These are phyloP conservation scores for Cervus canadensis DNA, from an alignment of 2,113 vertebrate genomes.

Conservation along the genomic window DNA sequence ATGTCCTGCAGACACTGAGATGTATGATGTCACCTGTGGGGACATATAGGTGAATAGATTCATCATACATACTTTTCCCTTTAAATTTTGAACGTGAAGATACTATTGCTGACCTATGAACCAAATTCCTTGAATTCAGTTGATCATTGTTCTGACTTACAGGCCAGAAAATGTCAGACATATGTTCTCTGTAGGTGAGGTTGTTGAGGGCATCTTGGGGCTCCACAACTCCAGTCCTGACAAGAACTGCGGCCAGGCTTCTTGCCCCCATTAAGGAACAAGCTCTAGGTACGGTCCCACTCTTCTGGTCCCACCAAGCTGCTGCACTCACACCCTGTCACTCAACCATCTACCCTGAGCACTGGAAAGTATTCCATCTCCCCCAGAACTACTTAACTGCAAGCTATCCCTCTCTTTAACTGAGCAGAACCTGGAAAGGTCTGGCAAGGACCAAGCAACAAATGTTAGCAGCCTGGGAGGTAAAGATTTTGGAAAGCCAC, in stretches of 20 bases:
- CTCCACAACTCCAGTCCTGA: not conserved
- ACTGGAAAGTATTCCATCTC: not conserved
- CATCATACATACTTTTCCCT: not conserved
- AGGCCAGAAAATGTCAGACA: not conserved
- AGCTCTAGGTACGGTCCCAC: not conserved
- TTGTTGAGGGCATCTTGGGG: not conserved
- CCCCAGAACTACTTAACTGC: constrained; percentile 37
- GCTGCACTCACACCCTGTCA: not conserved
- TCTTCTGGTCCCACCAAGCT: not conserved
- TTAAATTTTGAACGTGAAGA: not conserved
- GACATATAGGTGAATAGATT: not conserved
- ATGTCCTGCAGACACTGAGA: not conserved
- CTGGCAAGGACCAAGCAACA: constrained; percentile 23
- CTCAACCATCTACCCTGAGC: not conserved
- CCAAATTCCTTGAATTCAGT: not conserved
- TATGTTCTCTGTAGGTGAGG: not conserved
- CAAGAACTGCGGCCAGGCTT: not conserved
- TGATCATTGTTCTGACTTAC: not conserved
- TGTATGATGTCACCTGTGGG: not conserved
- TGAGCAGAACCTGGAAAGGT: constrained; percentile 1
- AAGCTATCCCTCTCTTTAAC: constrained; percentile 12
- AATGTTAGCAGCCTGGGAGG: not conserved
- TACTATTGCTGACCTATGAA: not conserved
- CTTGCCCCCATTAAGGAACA: not conserved
- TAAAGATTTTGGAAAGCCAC: not conserved